A percentile compares a stretch with the other conserved stretches of the same genome.
These are phyloP conservation scores for Rhodeus uyekii DNA, from an alignment of 2,797 vertebrate species.

Conservation along the genomic window DNA sequence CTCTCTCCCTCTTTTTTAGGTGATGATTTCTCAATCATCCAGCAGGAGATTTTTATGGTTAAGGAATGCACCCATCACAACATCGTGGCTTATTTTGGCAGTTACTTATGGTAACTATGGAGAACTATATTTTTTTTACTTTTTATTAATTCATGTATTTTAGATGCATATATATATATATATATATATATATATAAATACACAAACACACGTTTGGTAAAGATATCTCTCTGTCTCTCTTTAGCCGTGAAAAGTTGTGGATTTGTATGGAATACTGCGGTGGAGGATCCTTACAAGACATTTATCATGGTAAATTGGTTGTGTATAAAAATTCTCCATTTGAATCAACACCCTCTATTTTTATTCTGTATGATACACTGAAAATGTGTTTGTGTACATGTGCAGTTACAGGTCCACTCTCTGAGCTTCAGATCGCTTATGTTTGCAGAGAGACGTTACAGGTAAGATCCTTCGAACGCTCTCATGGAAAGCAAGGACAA, in stretches of 20 bases:
- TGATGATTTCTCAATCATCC: conserved; percentile 98
- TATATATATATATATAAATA: too few relatives aligned
- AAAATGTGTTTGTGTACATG: not conserved
- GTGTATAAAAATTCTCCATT: not conserved
- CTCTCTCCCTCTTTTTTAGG: conserved; percentile 76
- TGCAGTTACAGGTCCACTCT: conserved; percentile 92
- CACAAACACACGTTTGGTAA: too few relatives aligned
- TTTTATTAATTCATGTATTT: not conserved
- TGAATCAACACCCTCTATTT: not conserved
- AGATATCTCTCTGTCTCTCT: not conserved
- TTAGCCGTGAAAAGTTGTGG: conserved; percentile 98
- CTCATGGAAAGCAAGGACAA: not conserved
- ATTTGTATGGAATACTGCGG: conserved; percentile 99
- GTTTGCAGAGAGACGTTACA: conserved; percentile 95
- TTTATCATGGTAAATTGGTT: conserved; percentile 88
- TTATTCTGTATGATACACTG: not conserved
- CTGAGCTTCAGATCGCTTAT: conserved; percentile 95
- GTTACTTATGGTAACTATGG: conserved; percentile 93
- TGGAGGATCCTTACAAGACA: conserved; percentile 97
- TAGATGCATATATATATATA: too few relatives aligned
- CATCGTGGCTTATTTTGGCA: conserved; percentile 98
- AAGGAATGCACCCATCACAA: conserved; percentile 98
- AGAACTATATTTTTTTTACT: not conserved
- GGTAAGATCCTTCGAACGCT: conserved; percentile 71
- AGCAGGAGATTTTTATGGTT: conserved; percentile 99